These are phyloP conservation scores for Reticulitermes lucifugus DNA, from an alignment of 2,888 invertebrate genomes.

Conservation along the genomic window DNA sequence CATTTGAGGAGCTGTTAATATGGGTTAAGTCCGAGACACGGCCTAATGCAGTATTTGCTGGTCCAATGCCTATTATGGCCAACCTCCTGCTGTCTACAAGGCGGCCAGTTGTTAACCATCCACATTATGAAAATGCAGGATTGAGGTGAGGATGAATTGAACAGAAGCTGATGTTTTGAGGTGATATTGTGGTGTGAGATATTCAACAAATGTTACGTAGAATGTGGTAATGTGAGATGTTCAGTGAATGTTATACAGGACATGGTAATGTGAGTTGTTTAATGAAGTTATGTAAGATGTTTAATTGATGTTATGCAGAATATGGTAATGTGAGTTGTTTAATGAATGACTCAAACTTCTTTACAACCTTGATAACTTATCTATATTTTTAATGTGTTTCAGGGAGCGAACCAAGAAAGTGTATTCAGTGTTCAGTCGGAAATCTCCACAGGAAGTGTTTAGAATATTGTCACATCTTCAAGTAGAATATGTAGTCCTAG, in stretches of 20 bases:
- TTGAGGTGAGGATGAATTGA: constrained; percentile 70
- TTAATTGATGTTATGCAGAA: too few species aligned
- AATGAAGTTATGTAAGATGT: too few species aligned
- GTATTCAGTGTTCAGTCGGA: constrained; percentile 84
- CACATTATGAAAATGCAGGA: constrained; percentile 85
- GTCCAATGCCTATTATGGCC: constrained; percentile 88
- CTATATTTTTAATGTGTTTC: constrained; percentile 56
- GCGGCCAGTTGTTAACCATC: constrained; percentile 86
- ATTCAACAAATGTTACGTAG: too few species aligned
- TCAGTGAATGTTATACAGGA: too few species aligned
- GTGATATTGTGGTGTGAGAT: too few species aligned
- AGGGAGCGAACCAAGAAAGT: constrained; percentile 84
- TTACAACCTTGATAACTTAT: neutral
- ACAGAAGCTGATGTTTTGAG: too few species aligned
- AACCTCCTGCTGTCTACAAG: constrained; percentile 81
- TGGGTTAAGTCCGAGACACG: constrained; percentile 79
- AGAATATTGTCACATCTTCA: constrained; percentile 73
- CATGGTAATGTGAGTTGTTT: too few species aligned
- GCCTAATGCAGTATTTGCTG: constrained; percentile 80
- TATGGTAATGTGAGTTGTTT: too few species aligned
- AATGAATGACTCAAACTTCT: too few species aligned
- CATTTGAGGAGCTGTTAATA: constrained; percentile 79
- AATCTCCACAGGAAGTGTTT: constrained; percentile 76
- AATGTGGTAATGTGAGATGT: too few species aligned
- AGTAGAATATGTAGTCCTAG: constrained; percentile 81